A percentile compares a stretch with the other conserved stretches of the same genome.
Conservation (phyloP, 1,140 invertebrate genomes). For the Epicauta chinensis region DNA sequence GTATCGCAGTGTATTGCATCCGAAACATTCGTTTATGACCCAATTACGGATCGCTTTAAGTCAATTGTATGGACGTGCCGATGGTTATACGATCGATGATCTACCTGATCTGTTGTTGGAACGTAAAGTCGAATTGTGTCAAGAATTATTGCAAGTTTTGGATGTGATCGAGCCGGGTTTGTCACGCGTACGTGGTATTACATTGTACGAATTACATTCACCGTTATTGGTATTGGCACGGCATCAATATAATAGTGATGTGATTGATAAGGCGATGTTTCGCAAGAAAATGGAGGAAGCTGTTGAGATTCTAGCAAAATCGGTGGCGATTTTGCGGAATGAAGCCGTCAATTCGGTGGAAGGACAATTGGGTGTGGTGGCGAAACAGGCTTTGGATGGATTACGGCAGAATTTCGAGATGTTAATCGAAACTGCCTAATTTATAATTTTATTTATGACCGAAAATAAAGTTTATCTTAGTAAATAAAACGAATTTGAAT, state of each 20-base stretch:
- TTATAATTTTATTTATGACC: no score
- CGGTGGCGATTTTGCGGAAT: slow-evolving; percentile 55
- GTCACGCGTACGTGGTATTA: slow-evolving; percentile 67
- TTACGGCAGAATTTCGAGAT: slow-evolving; percentile 56
- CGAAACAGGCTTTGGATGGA: slow-evolving; percentile 54
- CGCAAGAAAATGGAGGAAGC: slow-evolving; percentile 60
- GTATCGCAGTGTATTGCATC: slow-evolving; percentile 60
- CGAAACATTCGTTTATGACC: slow-evolving; percentile 60
- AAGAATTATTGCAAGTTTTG: slow-evolving; percentile 58
- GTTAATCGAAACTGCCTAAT: slow-evolving; percentile 36
- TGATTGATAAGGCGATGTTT: slow-evolving; percentile 54
- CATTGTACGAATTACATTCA: slow-evolving; percentile 71
- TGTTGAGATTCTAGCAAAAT: slow-evolving; percentile 50
- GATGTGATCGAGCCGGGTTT: slow-evolving; percentile 69
- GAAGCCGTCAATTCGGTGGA: slow-evolving; percentile 64
- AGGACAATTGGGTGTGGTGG: slow-evolving; percentile 59
- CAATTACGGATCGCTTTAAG: slow-evolving; percentile 59
- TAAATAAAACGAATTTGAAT: no score
- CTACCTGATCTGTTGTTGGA: slow-evolving; percentile 64
- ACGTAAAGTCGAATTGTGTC: slow-evolving; percentile 67
- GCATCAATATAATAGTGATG: slow-evolving; percentile 52
- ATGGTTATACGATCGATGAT: slow-evolving; percentile 64
- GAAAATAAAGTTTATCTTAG: no score
- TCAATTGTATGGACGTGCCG: slow-evolving; percentile 68
- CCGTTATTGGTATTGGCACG: slow-evolving; percentile 64